Conservation (phyloP, 1,140 invertebrate species). For the Aphelenchoides besseyi region DNA sequence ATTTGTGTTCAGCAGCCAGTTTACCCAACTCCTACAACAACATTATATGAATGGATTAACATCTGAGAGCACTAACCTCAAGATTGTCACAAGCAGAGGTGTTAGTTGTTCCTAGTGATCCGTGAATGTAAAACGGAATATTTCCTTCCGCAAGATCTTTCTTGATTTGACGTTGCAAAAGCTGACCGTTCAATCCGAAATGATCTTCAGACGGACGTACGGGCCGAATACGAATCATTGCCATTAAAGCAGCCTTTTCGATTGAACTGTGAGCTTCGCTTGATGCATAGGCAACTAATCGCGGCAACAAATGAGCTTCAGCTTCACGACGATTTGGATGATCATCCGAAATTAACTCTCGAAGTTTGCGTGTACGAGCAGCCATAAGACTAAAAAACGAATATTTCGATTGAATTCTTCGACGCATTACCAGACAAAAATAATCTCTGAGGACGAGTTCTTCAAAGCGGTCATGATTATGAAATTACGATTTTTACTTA, state of each 20-base stretch:
- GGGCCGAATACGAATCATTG: background rate
- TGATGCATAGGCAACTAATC: background rate
- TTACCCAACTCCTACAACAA: background rate
- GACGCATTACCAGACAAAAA: background rate
- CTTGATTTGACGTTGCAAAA: constrained; percentile 10
- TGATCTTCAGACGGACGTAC: background rate
- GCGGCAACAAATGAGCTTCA: background rate
- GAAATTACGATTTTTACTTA: background rate
- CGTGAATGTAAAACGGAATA: constrained; percentile 14
- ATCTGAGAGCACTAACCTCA: background rate
- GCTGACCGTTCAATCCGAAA: constrained; percentile 4
- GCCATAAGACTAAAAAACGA: background rate
- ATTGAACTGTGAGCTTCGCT: background rate
- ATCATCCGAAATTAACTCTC: background rate
- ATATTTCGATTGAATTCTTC: background rate
- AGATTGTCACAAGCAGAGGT: background rate
- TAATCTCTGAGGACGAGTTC: constrained; percentile 10
- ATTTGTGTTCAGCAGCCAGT: constrained; percentile 5
- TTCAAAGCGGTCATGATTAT: background rate
- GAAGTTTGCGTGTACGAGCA: background rate
- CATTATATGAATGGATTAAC: background rate
- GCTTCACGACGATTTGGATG: background rate
- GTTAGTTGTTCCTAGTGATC: constrained; percentile 15
- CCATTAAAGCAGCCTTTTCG: constrained; percentile 15
- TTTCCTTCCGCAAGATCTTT: background rate